These are phyloP conservation scores for Montifringilla adamsi DNA, from an alignment of 2,113 vertebrate species.

Conservation along the genomic window DNA sequence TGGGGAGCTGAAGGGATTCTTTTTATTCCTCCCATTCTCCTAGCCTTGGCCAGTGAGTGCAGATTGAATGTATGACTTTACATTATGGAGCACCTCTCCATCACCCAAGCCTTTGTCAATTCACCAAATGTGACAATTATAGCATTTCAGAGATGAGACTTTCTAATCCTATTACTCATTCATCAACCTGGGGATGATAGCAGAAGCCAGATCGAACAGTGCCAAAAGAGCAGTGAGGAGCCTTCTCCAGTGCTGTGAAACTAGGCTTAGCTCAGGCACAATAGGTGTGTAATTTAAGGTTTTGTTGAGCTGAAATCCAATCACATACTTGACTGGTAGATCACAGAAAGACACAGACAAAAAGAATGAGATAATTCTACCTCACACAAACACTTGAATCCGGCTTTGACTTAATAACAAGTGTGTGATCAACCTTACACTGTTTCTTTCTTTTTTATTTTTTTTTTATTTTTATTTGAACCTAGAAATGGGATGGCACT, in stretches of 20 bases:
- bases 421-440: constrained; percentile 75
- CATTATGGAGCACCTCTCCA: constrained; percentile 64
- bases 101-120: constrained; percentile 73
- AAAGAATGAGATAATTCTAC: constrained; percentile 85
- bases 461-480: constrained; percentile 7
- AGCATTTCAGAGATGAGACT: constrained; percentile 79
- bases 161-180: constrained; percentile 94
- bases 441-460: neutral
- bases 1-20: neutral
- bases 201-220: constrained; percentile 78
- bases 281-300: constrained; percentile 99
- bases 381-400: constrained; percentile 83
- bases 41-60: constrained; percentile 16
- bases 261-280: constrained; percentile 90
- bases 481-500: neutral
- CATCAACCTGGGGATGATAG: constrained; percentile 86
- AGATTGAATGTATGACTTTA: constrained; percentile 60
- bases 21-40: constrained; percentile 59
- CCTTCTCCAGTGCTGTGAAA: constrained; percentile 84
- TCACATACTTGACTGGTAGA: constrained; percentile 99
- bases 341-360: constrained; percentile 90
- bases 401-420: constrained; percentile 75
- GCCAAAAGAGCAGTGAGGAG: constrained; percentile 82
- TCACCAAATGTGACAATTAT: constrained; percentile 78
- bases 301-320: constrained; percentile 99